Evolutionary conservation across 2,797 vertebrate species (phyloP).

Genomic region (Mareca strepera): DNA sequence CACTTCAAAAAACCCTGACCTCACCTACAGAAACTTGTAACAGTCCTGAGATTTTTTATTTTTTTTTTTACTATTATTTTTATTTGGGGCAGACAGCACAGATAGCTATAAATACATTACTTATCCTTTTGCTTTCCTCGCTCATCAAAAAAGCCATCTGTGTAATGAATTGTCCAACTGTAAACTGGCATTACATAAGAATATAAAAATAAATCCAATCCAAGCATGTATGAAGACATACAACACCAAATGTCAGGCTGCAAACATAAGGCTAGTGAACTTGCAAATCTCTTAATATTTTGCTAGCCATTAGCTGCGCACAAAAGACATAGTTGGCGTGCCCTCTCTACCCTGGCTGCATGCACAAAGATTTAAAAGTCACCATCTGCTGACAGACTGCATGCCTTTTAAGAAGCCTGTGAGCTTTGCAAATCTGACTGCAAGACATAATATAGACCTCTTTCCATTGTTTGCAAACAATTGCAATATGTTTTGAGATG

Average conservation of each 20-base stretch:
- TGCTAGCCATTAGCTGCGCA: neutral
- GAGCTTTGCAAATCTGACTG: neutral
- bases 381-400: neutral
- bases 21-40: neutral
- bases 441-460: neutral
- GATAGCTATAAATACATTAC: neutral
- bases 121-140: neutral
- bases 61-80: neutral
- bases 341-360: neutral
- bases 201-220: neutral
- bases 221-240: neutral
- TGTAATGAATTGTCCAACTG: neutral
- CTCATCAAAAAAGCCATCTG: neutral
- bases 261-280: neutral
- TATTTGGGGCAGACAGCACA: neutral
- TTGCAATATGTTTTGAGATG: neutral
- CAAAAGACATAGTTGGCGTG: neutral
- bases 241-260: neutral
- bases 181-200: neutral
- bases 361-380: neutral
- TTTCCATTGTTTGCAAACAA: neutral
- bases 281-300: neutral
- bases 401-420: neutral
- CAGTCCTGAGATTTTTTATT: neutral
- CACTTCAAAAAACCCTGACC: neutral